These are phyloP conservation scores for Ecliptopera silaceata DNA, from an alignment of 2,888 invertebrate genomes.

Conservation along the genomic window DNA sequence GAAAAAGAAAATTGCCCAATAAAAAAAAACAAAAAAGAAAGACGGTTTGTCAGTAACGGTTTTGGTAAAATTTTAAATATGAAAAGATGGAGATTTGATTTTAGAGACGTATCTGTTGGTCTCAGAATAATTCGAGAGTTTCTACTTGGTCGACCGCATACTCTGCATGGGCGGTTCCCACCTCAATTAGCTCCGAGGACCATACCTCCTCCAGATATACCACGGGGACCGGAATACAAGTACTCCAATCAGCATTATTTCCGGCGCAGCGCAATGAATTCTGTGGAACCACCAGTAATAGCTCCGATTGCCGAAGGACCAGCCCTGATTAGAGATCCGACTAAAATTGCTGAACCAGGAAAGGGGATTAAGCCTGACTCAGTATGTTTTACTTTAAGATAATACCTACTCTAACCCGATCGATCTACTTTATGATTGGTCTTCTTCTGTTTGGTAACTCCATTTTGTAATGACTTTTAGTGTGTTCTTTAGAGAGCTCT, in stretches of 20 bases:
- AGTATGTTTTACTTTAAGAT: conserved; percentile 39
- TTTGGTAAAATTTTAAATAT: not conserved
- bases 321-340: conserved; percentile 39
- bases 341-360: conserved; percentile 38
- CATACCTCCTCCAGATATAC: conserved; percentile 61
- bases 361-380: conserved; percentile 44
- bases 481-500: too few relatives aligned
- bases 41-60: not conserved
- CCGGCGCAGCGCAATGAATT: conserved; percentile 49
- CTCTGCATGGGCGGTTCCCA: conserved; percentile 57
- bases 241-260: conserved; percentile 62
- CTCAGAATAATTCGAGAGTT: conserved; percentile 57
- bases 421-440: too few relatives aligned
- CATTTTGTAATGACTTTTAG: too few relatives aligned
- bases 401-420: too few relatives aligned
- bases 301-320: conserved; percentile 64
- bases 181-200: conserved; percentile 57
- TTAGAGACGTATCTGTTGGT: conserved; percentile 58
- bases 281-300: conserved; percentile 66
- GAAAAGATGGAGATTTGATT: conserved; percentile 39
- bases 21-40: not conserved
- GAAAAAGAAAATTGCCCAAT: too few relatives aligned
- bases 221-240: conserved; percentile 58
- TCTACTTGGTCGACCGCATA: conserved; percentile 62
- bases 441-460: too few relatives aligned